Evolutionary conservation across 2,113 vertebrate genomes (phyloP).

Genomic region (Marmota monax): DNA sequence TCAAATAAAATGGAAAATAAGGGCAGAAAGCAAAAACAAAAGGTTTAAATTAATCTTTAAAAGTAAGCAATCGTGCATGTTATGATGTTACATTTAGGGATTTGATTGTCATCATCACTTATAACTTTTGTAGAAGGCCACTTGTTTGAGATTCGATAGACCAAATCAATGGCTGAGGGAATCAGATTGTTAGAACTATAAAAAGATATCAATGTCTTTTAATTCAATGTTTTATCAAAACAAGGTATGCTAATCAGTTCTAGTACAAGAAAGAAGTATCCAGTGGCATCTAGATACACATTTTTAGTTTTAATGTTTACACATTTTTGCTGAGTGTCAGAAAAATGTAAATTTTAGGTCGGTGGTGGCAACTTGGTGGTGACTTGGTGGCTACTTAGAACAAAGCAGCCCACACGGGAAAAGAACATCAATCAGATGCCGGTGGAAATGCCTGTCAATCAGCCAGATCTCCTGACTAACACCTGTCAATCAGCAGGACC

Average conservation of each 20-base stretch:
- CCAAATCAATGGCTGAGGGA: constrained; percentile 42
- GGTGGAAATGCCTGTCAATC: too few relatives aligned
- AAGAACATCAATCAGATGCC: too few relatives aligned
- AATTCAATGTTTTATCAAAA: neutral
- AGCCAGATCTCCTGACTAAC: too few relatives aligned
- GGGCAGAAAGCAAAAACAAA: constrained; percentile 21
- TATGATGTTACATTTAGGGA: neutral
- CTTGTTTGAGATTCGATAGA: neutral
- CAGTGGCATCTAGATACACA: neutral
- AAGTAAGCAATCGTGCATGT: neutral
- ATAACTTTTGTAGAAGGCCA: neutral
- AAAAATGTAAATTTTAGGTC: neutral
- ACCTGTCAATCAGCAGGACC: too few relatives aligned
- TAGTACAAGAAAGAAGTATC: neutral
- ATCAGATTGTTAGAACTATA: neutral
- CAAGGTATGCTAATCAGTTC: neutral
- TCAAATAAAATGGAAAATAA: constrained; percentile 48
- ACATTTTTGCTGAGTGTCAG: constrained; percentile 25
- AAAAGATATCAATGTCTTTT: constrained; percentile 26
- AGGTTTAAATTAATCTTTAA: constrained; percentile 31
- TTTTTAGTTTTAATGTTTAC: constrained; percentile 49
- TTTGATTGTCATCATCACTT: constrained; percentile 24
- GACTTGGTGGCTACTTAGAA: too few relatives aligned
- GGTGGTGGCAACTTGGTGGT: too few relatives aligned
- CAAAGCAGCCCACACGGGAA: too few relatives aligned